phyloP scores from a whole-genome alignment of 2,113 vertebrate species.

The Sterrhoptilus dennistouni region DNA sequence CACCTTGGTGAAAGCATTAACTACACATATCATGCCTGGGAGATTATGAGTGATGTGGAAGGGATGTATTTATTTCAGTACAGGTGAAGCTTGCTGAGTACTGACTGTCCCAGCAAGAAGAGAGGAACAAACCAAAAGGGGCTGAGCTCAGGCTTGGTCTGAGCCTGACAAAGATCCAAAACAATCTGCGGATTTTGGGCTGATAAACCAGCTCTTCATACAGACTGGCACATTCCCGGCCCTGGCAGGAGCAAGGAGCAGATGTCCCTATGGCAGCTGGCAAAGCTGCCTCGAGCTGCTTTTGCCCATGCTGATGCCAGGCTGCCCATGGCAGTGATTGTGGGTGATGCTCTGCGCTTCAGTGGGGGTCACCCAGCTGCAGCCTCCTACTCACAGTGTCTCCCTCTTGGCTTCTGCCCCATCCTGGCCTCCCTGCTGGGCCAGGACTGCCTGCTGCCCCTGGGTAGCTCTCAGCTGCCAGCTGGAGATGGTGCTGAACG shows the following conservation, averaged over 20 bases:
- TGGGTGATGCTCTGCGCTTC: fast-evolving
- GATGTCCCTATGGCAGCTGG: neutral
- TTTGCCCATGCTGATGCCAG: neutral
- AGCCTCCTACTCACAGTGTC: fast-evolving
- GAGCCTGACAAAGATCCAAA: neutral
- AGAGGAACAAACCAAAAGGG: neutral
- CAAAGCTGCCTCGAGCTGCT: neutral
- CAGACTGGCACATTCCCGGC: fast-evolving
- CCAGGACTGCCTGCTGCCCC: neutral
- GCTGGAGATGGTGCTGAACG: neutral
- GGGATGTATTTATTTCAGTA: neutral
- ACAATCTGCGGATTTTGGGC: neutral
- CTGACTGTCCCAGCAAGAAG: neutral
- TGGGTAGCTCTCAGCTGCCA: neutral
- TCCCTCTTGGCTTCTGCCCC: neutral
- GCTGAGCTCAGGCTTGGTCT: neutral
- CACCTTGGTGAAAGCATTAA: neutral
- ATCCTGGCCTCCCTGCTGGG: neutral
- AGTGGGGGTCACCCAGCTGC: neutral
- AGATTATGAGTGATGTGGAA: neutral
- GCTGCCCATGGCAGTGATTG: neutral
- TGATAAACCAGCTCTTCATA: neutral
- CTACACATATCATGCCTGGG: neutral
- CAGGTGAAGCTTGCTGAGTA: neutral
- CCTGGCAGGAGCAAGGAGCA: neutral